Evolutionary conservation across 2,797 vertebrate genomes (phyloP), one percentile per base, ranked within the genome.

Genomic region (Peromyscus nudipes): DNA sequence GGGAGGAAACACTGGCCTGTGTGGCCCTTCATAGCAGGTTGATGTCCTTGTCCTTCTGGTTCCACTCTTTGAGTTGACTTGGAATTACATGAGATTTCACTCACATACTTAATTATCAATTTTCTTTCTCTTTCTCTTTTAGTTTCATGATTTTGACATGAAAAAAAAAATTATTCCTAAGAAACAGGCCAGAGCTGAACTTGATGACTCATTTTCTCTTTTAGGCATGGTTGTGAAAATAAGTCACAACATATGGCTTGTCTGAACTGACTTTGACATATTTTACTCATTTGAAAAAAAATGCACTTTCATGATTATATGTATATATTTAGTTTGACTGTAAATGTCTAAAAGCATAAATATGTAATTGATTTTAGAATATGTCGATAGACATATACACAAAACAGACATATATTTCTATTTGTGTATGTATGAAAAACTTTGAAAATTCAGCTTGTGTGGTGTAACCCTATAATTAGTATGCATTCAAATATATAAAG

Each of bases 1-100:
- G 98, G 98, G 98, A 98, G 97, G 97, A 98, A 98, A 98, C 98
- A 96, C 98, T 98, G 98, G 98, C 98, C 98, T 98, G 98, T 98
- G 98, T 98, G 82, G 96, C 97, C 97, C 98, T 98, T 98, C 95
- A 98, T 92, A 98, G 97, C 97, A 98, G 98, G 95, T 98, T 97
- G 98, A 98, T 97, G 98, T 97, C 98, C 98, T 98, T 98, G 98
- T 98, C 84, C 95, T 98, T 98, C 92, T 95, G 94, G 88, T 97
- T 98, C 97, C 96, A 96, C 87, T 97, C 97, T 98, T 97, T 96
- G 96, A 96, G 96, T 89, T 0, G 71, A 96, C 95, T 98, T 97
- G 92, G 92, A 90, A 98, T 80, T 92, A 86, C 98, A 96, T 97
- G 57, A 89, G 92, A 73, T 95, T 96, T 94, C 92, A 94, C 80